A percentile compares a stretch with the other conserved stretches of the same genome.
Conservation (phyloP, 1,140 invertebrate genomes). For the Ceratitis capitata region DNA sequence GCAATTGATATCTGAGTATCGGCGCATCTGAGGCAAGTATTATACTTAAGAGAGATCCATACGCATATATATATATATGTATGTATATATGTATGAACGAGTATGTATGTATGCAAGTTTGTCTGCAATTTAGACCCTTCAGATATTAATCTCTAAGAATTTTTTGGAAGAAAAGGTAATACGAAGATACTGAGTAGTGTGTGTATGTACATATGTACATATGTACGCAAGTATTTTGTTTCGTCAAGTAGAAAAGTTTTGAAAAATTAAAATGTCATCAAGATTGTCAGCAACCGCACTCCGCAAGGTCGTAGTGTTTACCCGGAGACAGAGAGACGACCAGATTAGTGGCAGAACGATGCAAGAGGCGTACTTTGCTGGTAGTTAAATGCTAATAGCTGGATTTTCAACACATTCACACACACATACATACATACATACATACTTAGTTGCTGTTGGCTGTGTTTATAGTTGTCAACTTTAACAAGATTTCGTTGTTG, state of each 20-base stretch:
- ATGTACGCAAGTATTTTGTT: neutral
- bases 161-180: neutral
- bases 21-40: neutral
- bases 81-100: neutral
- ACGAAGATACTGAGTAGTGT: neutral
- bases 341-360: neutral
- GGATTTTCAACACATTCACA: too few relatives aligned
- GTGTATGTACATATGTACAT: neutral
- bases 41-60: neutral
- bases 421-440: neutral
- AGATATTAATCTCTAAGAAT: constrained; percentile 34
- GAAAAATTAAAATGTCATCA: constrained; percentile 61
- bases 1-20: neutral
- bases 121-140: neutral
- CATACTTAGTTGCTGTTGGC: neutral
- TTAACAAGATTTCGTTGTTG: constrained; percentile 57
- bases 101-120: neutral
- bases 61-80: neutral
- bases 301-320: neutral
- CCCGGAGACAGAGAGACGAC: neutral
- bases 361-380: neutral
- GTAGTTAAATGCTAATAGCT: constrained; percentile 4
- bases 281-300: constrained; percentile 54
- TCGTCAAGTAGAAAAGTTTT: constrained; percentile 59
- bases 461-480: constrained; percentile 53